A percentile compares a stretch with the other conserved stretches of the same genome.
phyloP scores from a whole-genome alignment of 2,888 invertebrate species.

The Odontomyia ornata region DNA sequence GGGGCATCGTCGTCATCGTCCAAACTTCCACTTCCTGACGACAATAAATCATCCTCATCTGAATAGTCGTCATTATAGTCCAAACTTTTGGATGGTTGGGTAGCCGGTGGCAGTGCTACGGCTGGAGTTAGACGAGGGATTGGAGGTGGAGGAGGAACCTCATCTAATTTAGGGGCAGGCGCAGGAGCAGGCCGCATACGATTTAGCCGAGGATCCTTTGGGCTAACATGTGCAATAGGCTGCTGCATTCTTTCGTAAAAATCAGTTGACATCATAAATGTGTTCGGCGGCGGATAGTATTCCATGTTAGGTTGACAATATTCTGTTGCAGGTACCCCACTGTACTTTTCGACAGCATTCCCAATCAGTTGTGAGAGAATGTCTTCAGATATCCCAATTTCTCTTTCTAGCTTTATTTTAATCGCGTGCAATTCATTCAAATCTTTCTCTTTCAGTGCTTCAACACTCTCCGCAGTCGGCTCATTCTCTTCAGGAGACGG shows the following conservation, averaged over 20 bases:
- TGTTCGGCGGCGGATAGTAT: not conserved
- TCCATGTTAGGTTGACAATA: not conserved
- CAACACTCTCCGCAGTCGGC: not conserved
- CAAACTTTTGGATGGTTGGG: not conserved
- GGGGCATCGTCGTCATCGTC: not conserved
- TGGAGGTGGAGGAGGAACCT: constrained; percentile 10
- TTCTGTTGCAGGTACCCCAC: not conserved
- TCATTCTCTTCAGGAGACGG: not conserved
- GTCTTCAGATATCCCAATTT: not conserved
- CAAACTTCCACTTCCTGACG: not conserved
- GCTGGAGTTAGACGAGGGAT: constrained; percentile 26
- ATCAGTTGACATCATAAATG: not conserved
- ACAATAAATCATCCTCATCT: not conserved
- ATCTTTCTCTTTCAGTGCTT: constrained; percentile 18
- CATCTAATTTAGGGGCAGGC: not conserved
- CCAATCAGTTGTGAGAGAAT: not conserved
- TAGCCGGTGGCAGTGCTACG: not conserved
- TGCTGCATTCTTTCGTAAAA: not conserved
- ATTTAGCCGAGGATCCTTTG: constrained; percentile 31
- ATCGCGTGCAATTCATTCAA: constrained; percentile 16
- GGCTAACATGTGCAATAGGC: not conserved
- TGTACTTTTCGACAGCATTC: not conserved
- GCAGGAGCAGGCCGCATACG: not conserved
- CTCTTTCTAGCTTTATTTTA: not conserved
- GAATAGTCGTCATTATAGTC: not conserved